Evolutionary conservation across 2,797 vertebrate genomes (phyloP), one percentile per base, ranked within the genome.

Genomic region (Tragelaphus eurycerus): DNA sequence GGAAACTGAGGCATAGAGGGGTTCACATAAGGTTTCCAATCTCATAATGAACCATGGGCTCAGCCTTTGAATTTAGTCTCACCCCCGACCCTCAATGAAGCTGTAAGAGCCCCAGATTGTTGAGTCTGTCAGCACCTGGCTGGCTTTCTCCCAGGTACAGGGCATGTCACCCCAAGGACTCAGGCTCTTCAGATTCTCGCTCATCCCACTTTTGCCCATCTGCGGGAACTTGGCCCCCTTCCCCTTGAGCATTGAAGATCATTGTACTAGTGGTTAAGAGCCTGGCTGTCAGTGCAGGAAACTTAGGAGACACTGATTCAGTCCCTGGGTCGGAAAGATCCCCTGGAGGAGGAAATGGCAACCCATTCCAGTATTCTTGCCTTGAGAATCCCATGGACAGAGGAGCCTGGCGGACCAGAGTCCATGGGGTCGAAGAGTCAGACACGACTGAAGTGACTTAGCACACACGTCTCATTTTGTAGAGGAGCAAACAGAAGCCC

Each of bases 81-180:
- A 10, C 6, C 0, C 21, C 13, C 6, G 11, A 2, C 23, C 13
- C 7, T 25, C 29, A 0, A n/a, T n/a, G 16, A 43, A 23, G 52
- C 8, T 23, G 11, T 50, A 7, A 46, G 34, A 34, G 48, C 38
- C 31, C 71, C 38, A 11, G 14, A 1, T 11, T 23, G 19, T n/a
- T 4, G 79, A 59, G 17, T 34, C 48, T 1, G 6, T 14, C 0
- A 0, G 15, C 3, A 4, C n/a, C 89, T 2, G 0, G 34, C 71
- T 43, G 79, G 34, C 62, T 43, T 52, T 43, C 34, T 76, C 27
- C 60, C 27, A 50, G 38, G 46, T 15, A 13, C 15, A 8, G 12
- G 17, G 31, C 43, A 17, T 84, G 43, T 9, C 59, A 31, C 6
- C 54, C 6, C 50, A 15, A 10, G 31, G 62, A 14, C n/a, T 64